These are phyloP conservation scores for Spodoptera frugiperda DNA, from an alignment of 1,140 invertebrate genomes.

Conservation along the genomic window DNA sequence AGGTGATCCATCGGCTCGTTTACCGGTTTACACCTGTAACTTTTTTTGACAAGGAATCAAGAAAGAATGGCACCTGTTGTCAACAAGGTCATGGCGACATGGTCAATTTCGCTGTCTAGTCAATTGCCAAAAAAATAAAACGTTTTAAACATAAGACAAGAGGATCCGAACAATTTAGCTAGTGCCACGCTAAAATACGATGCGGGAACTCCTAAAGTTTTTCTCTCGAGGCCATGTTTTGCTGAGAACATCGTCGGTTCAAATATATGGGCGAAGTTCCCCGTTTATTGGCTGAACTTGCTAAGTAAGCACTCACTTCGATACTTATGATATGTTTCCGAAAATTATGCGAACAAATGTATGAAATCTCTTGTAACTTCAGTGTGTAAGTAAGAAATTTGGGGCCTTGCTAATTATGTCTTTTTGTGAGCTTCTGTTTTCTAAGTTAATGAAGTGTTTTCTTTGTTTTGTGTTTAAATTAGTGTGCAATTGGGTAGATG, in stretches of 20 bases:
- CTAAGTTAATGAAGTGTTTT: neutral
- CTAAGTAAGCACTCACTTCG: constrained; percentile 21
- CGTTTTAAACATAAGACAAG: neutral
- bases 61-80: too few species aligned
- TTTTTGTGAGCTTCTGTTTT: neutral
- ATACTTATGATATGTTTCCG: constrained; percentile 26
- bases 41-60: too few species aligned
- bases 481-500: neutral
- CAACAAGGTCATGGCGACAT: too few species aligned
- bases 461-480: neutral
- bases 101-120: too few species aligned
- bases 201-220: constrained; percentile 13
- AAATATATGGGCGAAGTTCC: constrained; percentile 35
- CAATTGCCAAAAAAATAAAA: too few species aligned
- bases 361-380: neutral
- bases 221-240: constrained; percentile 16
- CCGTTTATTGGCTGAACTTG: constrained; percentile 17
- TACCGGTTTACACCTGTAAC: too few species aligned
- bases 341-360: constrained; percentile 30
- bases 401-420: neutral
- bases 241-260: constrained; percentile 21
- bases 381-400: neutral
- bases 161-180: neutral
- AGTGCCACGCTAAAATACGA: constrained; percentile 2
- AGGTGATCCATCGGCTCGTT: too few species aligned